Evolutionary conservation across 1,140 invertebrate species (phyloP).

Genomic region (Lasioglossum albipes): DNA sequence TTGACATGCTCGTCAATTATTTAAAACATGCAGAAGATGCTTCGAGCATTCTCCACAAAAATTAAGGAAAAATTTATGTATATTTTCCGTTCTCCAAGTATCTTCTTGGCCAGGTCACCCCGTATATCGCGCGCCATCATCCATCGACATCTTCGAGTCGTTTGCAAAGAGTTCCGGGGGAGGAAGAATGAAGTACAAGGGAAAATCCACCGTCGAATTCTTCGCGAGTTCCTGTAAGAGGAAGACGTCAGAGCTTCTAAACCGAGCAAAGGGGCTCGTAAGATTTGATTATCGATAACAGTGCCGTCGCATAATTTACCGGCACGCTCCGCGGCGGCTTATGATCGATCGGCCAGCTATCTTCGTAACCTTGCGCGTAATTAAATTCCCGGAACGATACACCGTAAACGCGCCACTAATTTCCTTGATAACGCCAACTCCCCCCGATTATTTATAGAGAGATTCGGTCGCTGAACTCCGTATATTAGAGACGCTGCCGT

Average conservation of each 20-base stretch:
- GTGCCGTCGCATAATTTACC: not conserved
- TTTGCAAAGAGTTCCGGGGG: not conserved
- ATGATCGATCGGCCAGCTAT: constrained; percentile 15
- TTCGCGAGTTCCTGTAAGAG: constrained; percentile 15
- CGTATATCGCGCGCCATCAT: constrained; percentile 43
- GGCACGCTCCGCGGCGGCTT: not conserved
- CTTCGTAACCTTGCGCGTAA: constrained; percentile 1
- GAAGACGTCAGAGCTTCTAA: not conserved
- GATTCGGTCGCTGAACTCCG: not conserved
- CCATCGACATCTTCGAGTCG: not conserved
- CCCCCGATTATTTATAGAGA: not conserved
- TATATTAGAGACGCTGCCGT: not conserved
- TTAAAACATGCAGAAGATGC: too few species aligned
- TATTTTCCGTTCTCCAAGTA: too few species aligned
- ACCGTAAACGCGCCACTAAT: constrained; percentile 11
- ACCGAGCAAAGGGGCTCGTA: not conserved
- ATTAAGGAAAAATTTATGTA: too few species aligned
- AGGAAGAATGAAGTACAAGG: constrained; percentile 31
- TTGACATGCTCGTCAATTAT: too few species aligned
- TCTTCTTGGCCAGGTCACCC: too few species aligned
- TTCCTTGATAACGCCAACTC: not conserved
- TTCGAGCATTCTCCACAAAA: too few species aligned
- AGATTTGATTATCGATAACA: constrained; percentile 9
- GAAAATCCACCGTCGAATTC: constrained; percentile 25
- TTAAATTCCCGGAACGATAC: constrained; percentile 29